Evolutionary conservation across 1,140 invertebrate species (phyloP).

Genomic region (Andrena cerasifolii): DNA sequence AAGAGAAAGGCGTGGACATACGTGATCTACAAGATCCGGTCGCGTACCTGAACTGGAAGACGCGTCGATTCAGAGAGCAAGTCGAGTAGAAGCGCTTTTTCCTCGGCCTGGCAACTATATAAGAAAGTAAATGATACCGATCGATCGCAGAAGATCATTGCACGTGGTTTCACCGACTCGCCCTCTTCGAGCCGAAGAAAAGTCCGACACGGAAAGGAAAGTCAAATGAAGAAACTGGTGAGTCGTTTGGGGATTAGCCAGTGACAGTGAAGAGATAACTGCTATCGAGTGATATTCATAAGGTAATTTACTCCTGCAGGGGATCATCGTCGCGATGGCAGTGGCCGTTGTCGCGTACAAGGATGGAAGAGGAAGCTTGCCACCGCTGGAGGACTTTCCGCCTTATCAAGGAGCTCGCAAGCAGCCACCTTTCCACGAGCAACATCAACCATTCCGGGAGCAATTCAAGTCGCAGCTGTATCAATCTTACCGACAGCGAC

Average conservation of each 20-base stretch:
- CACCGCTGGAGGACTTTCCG: conserved; percentile 20
- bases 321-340: conserved; percentile 62
- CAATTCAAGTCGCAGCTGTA: conserved; percentile 20
- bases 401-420: conserved; percentile 26
- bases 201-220: not conserved
- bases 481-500: conserved; percentile 28
- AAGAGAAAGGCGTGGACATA: conserved; percentile 46
- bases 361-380: conserved; percentile 18
- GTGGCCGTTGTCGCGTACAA: conserved; percentile 56
- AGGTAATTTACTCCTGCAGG: conserved; percentile 52
- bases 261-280: not conserved
- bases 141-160: conserved; percentile 58
- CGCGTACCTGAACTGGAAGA: conserved; percentile 33
- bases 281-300: not conserved
- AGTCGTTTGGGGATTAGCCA: not conserved
- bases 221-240: conserved; percentile 27
- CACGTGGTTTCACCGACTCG: not conserved
- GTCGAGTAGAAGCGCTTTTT: conserved; percentile 19
- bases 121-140: conserved; percentile 61
- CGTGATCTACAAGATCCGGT: conserved; percentile 48
- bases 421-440: conserved; percentile 12
- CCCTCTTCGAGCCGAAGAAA: not conserved
- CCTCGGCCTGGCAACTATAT: conserved; percentile 63
- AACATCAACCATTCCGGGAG: conserved; percentile 34
- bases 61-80: not conserved